Conservation (phyloP, 1,140 invertebrate species). For the Wasmannia auropunctata region DNA sequence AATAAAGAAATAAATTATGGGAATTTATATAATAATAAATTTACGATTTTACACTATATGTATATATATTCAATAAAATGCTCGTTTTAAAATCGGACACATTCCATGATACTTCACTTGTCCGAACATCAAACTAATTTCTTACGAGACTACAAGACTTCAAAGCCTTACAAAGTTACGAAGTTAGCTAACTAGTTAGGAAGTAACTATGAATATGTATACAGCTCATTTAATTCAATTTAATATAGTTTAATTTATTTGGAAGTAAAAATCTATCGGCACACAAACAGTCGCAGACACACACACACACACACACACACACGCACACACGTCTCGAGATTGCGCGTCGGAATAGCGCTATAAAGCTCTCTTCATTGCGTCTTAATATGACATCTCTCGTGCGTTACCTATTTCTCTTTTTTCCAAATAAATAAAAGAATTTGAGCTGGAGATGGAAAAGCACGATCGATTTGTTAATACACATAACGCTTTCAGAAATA, state of each 20-base stretch:
- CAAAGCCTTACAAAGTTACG: conserved; percentile 11
- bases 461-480: neutral
- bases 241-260: conserved; percentile 26
- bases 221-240: conserved; percentile 32
- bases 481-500: neutral
- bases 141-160: conserved; percentile 21
- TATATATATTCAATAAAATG: neutral
- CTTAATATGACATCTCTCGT: neutral
- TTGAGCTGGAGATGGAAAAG: neutral
- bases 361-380: neutral
- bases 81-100: neutral
- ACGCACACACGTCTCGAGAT: neutral
- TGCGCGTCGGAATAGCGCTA: neutral
- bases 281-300: neutral
- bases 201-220: conserved; percentile 4
- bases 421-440: neutral
- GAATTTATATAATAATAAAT: neutral
- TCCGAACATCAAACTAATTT: conserved; percentile 29
- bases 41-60: neutral
- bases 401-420: neutral
- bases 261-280: neutral
- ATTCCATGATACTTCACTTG: neutral
- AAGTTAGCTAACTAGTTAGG: conserved; percentile 33
- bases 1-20: too few species aligned
- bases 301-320: neutral